Base-by-base conservation (phyloP, 2,113 vertebrate species). In the Nycticebus coucang region DNA sequence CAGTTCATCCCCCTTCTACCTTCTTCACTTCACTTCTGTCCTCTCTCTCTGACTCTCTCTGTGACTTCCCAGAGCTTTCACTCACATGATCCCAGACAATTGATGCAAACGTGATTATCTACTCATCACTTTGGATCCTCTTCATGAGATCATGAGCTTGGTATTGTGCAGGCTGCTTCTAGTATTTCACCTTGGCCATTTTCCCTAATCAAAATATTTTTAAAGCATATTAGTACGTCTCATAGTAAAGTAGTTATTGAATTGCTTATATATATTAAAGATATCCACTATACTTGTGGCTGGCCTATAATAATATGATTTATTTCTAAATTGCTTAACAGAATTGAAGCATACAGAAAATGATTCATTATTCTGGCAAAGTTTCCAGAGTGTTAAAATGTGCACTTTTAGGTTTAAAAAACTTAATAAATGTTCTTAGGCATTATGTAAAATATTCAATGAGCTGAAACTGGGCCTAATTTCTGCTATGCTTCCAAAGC, bases 191-290 rank as follows among this genome's bases (percentile, higher is more conserved):
- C 19, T 22, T 59, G 57, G 57, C 57, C 57, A 4, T 21, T 18
- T 21, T 21, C 19, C 59, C 19, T 69, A 88, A 35, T 77, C 17
- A 90, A 95, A 92, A 64, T 86, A 94, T 57, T 79, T 93, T 33
- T 60, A 91, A 66, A 60, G 7, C 89, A 66, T 85, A 35, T 17
- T 69, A 88, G 33, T 35, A 12, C 22, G 30, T 95, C 14, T 50
- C 14, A 45, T 69, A 81, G 24, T 68, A 74, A 81, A n/a, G 50
- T 33, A 87, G n/a, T 45, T 86, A 45, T 5, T 78, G n/a, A 80
- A 62, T 64, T 64, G 2, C 13, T 59, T 7, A 35, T 80, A 5
- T 80, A 2, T 50, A 66, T 66, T 91, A 66, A 71, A 71, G 18
- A 60, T 37, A 81, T 45, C 22, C 13, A 77, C 13, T 18, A 30